A percentile compares a stretch with the other conserved stretches of the same genome.
phyloP scores from a whole-genome alignment of 2,888 invertebrate genomes.

The Caenorhabditis drosophilae region DNA sequence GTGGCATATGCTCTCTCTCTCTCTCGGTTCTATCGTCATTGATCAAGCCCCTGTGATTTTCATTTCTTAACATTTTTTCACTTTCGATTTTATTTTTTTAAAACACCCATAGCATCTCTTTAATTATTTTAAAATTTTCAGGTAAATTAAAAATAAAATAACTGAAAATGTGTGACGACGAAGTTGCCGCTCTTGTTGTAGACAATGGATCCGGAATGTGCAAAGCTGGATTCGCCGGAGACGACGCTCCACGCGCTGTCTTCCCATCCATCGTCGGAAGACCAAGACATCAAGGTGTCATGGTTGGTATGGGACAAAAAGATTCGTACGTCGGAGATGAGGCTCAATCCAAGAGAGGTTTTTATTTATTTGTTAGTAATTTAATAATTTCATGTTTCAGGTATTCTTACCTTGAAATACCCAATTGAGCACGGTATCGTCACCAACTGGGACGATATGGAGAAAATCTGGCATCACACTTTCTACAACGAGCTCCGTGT shows the following conservation, averaged over 20 bases:
- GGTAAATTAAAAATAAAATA: conserved; percentile 24
- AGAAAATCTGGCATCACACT: conserved; percentile 98
- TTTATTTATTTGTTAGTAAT: not conserved
- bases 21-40: too few species aligned
- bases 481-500: conserved; percentile 96
- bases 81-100: conserved; percentile 1
- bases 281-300: conserved; percentile 77
- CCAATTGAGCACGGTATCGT: conserved; percentile 94
- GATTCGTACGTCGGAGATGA: conserved; percentile 59
- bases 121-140: conserved; percentile 5
- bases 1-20: too few species aligned
- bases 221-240: conserved; percentile 80
- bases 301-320: conserved; percentile 66
- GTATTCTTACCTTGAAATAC: conserved; percentile 87
- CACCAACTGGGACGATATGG: conserved; percentile 98
- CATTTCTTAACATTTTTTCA: not conserved
- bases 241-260: conserved; percentile 81
- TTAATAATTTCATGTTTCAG: conserved; percentile 48
- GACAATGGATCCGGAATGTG: conserved; percentile 73
- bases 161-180: conserved; percentile 77
- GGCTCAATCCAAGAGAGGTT: conserved; percentile 78
- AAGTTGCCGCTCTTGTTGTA: conserved; percentile 77
- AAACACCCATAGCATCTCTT: not conserved
- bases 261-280: conserved; percentile 84
- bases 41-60: not conserved